Percentiles rank a stretch among this genome's conserved stretches.
phyloP scores from a whole-genome alignment of 2,113 vertebrate genomes.

The Coptodon rendalli region DNA sequence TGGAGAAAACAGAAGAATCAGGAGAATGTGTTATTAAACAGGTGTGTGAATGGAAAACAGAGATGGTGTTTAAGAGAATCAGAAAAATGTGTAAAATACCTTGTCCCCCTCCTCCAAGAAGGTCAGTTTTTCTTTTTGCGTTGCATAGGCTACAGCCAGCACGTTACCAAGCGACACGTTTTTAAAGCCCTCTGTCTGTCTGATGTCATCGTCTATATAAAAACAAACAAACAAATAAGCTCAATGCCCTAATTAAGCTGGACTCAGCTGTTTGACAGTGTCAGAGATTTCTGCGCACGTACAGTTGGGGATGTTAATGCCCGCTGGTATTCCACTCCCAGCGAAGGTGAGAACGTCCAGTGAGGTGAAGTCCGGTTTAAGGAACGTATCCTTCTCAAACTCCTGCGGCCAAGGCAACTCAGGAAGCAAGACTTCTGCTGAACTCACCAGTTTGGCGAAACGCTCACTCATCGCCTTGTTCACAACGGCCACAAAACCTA shows the following conservation, averaged over 20 bases:
- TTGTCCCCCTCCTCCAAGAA: slow-evolving; percentile 85
- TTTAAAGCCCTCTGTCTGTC: slow-evolving; percentile 89
- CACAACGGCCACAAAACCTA: slow-evolving; percentile 89
- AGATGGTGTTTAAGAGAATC: background rate
- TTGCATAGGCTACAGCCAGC: slow-evolving; percentile 81
- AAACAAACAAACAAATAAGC: background rate
- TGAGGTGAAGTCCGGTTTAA: slow-evolving; percentile 89
- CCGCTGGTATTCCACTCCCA: slow-evolving; percentile 87
- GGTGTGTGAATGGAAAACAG: background rate
- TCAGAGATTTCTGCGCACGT: background rate
- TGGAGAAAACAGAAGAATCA: slow-evolving; percentile 19
- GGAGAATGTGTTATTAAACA: background rate
- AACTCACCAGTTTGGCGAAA: slow-evolving; percentile 80
- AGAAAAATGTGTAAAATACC: slow-evolving; percentile 46
- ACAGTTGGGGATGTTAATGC: slow-evolving; percentile 95
- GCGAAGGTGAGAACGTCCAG: slow-evolving; percentile 88
- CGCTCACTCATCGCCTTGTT: slow-evolving; percentile 91
- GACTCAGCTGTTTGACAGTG: background rate
- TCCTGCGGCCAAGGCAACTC: slow-evolving; percentile 84
- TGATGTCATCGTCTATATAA: slow-evolving; percentile 82
- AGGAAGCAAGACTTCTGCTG: slow-evolving; percentile 79
- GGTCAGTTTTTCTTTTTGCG: slow-evolving; percentile 83
- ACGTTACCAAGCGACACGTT: slow-evolving; percentile 89
- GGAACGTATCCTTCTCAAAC: slow-evolving; percentile 88
- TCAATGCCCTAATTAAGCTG: background rate